phyloP scores from a whole-genome alignment of 2,797 vertebrate species.

The Amphiprion clarkii region DNA sequence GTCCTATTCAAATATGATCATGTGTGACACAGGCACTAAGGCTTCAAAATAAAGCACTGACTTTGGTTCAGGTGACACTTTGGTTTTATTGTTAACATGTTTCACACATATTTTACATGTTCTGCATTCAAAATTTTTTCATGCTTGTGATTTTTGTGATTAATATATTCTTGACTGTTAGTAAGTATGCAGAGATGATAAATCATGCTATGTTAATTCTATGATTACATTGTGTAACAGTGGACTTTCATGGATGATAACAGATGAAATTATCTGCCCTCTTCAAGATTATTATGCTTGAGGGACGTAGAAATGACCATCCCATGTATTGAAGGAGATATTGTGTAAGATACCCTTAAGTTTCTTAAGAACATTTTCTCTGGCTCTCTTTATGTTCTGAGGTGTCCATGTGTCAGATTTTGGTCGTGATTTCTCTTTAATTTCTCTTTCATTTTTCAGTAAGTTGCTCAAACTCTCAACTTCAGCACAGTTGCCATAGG shows the following conservation, averaged over 20 bases:
- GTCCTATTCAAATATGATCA: too few species aligned
- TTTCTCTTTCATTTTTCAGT: background rate
- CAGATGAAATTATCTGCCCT: background rate
- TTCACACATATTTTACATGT: background rate
- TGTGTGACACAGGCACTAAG: too few species aligned
- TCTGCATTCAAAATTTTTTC: too few species aligned
- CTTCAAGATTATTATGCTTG: background rate
- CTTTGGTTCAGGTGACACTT: background rate
- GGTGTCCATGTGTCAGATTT: background rate
- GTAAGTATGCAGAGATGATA: background rate
- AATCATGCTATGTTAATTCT: background rate
- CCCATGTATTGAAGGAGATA: background rate
- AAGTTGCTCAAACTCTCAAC: conserved; percentile 59
- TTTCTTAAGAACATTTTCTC: accelerated
- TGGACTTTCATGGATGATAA: background rate
- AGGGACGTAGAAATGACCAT: background rate
- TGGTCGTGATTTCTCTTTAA: accelerated
- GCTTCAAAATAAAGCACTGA: too few species aligned
- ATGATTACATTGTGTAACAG: background rate
- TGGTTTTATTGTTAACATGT: conserved; percentile 16
- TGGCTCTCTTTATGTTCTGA: accelerated
- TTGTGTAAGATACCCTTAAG: accelerated
- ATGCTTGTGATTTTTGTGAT: too few species aligned
- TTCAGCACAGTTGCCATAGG: conserved; percentile 57
- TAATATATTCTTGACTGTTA: too few species aligned